A percentile compares a stretch with the other conserved stretches of the same genome.
Evolutionary conservation across 2,888 invertebrate species (phyloP).

Genomic region (Erynnis tages): DNA sequence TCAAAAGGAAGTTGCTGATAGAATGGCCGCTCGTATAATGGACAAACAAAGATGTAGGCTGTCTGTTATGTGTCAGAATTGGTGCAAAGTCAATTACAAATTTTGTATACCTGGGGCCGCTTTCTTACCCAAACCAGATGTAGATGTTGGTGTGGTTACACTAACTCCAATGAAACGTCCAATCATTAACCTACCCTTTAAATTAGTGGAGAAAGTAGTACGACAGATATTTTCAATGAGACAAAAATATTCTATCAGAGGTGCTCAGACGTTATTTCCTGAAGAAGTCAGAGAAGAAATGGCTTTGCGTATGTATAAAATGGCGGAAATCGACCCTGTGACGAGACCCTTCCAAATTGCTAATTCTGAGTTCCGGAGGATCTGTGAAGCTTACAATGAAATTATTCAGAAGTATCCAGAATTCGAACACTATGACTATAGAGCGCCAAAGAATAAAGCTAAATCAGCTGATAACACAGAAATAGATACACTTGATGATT

Average conservation of each 20-base stretch:
- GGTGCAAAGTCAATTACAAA: conserved; percentile 90
- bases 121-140: conserved; percentile 97
- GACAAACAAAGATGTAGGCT: conserved; percentile 90
- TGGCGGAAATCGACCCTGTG: conserved; percentile 87
- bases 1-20: conserved; percentile 97
- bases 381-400: conserved; percentile 89
- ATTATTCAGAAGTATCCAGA: conserved; percentile 86
- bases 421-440: conserved; percentile 85
- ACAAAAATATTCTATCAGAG: conserved; percentile 89
- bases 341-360: conserved; percentile 87
- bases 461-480: conserved; percentile 25
- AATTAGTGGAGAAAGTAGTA: conserved; percentile 93
- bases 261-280: conserved; percentile 89
- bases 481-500: conserved; percentile 35
- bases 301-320: conserved; percentile 84
- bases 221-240: conserved; percentile 93
- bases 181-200: conserved; percentile 88
- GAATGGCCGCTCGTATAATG: conserved; percentile 89
- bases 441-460: conserved; percentile 73
- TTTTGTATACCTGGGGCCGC: conserved; percentile 94
- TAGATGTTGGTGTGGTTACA: conserved; percentile 97
- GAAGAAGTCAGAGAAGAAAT: conserved; percentile 84
- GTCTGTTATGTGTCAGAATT: conserved; percentile 97
- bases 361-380: conserved; percentile 88
- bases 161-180: conserved; percentile 91